Evolutionary conservation across 2,888 invertebrate species (phyloP), one percentile per base, ranked within the genome.

Genomic region (Campaea margaritaria): DNA sequence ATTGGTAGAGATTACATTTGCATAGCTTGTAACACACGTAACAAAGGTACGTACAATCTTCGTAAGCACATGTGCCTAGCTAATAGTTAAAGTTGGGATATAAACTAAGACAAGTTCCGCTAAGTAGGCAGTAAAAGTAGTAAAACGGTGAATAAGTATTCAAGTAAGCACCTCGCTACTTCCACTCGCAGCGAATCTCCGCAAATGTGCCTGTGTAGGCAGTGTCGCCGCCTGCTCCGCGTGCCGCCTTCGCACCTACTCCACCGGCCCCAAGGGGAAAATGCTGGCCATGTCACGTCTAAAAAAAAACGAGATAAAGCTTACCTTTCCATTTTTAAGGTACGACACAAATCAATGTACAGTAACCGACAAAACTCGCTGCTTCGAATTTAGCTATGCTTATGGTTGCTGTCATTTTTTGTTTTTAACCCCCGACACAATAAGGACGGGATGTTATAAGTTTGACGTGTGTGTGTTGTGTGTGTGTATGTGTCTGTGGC

Each of bases 201-300:
- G 65, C 91, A 92, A 64, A 83, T 66, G 48, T 71, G 71, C 46
- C 79, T 78, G 41, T 71, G 81, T 58, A 87, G 64, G 73, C 91
- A 92, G 64, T 87, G 88, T 52, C 85, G 79, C 48, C 91, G 81
- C 42, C 91, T 74, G 38, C 82, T 84, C 69, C 73, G 85, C 50
- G 75, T 81, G 31, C 86, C 87, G 11, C 68, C 82, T 52, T 73
- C 79, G 65, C 91, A 92, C 38, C 54, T 70, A 66, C 85, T 83
- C 91, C 91, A 92, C 0, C 64, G 69, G 42, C 82, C 79, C 91
- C 91, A 92, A 62, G 76, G 71, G 28, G 89, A 83, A 78, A 83
- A 89, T 50, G 76, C 73, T 62, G 69, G 64, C 61, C 67, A 59
- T 62, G 78, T 81, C 47, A 39, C 31, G 10, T 41, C 49, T 54